Evolutionary conservation across 2,888 invertebrate genomes (phyloP), one percentile per base, ranked within the genome.

Genomic region (Tipula vernalis): DNA sequence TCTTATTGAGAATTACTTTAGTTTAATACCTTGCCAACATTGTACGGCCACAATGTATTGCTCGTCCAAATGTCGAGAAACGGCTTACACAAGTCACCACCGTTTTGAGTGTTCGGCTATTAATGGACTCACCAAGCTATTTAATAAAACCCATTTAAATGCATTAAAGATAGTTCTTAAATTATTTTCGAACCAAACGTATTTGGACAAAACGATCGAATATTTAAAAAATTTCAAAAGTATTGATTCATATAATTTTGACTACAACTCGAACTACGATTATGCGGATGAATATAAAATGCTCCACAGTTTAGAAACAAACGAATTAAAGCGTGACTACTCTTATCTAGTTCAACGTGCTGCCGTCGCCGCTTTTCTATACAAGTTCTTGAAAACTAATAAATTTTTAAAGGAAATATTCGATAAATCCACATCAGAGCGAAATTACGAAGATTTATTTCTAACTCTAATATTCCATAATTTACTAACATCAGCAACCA

Each of bases 401-500:
- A 94, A 95, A 2, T 90, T 91, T 5, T 94, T 96, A 83, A 89
- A 90, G 86, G 90, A 90, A 13, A 89, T 89, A 84, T 88, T 91
- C 8, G 36, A 5, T 3, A 41, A 42, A 36, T 36, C 88, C 12
- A 28, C n/a, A 18, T 89, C 89, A 28, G 90, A 91, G 28, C 90
- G 92, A 18, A 89, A 90, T 4, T 90, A 90, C 0, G 89, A 91
- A 1, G 90, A 92, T 47, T 93, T 90, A 88, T 94, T 89, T 13
- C 95, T 95, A 39, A 94, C 94, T 10, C 90, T 95, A 36, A 90
- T 98, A 51, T 92, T 97, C 87, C 93, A 93, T 57, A 97, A 97
- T 90, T 92, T 95, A 87, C 96, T 96, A 92, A 96, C 96, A 87
- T 94, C 95, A 88, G 95, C 97, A 0, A 96, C 96, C 87, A 98